Evolutionary conservation across 1,140 invertebrate species (phyloP), one percentile per base, ranked within the genome.

Genomic region (Caenorhabditis remanei): DNA sequence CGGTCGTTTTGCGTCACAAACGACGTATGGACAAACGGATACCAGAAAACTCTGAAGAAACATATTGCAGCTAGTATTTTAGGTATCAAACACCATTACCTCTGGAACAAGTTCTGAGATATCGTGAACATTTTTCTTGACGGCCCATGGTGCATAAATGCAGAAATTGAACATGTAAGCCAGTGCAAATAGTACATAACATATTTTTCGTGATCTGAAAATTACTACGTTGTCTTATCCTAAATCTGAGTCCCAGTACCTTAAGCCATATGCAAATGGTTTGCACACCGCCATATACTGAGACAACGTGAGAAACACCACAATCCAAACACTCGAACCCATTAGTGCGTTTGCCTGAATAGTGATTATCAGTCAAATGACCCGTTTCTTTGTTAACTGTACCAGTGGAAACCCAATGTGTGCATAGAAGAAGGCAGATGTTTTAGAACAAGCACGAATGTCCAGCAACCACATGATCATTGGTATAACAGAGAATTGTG

Each of bases 391-490:
- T 40, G 13, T 50, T 21, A 11, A 58, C 61, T 84, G n/a, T 56
- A 91, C 90, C 86, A 92, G 63, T 46, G 91, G 91, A 79, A 92
- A 92, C 32, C 92, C 91, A 56, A 92, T 89, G 87, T 92, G 91
- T 16, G 91, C 92, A 65, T 92, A 92, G 85, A 91, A 92, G 82
- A 93, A 91, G 16, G 91, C 90, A 43, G 90, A 89, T 6, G 87
- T 56, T 48, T 79, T 50, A 13, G 91, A 93, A 71, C 91, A 92
- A 8, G 90, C 83, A n/a, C 89, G 86, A 53, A 88, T 88, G 61
- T 92, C 90, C 41, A 93, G 83, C 53, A 92, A 48, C 92, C 92
- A 92, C 56, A 92, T 65, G 61, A 92, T 83, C 90, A 92, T 92
- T 50, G 91, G 91, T 65, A 92, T 90, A 46, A 93, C 90, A 9